Evolutionary conservation across 2,797 vertebrate species (phyloP).

Genomic region (Acipenser transmontanus): DNA sequence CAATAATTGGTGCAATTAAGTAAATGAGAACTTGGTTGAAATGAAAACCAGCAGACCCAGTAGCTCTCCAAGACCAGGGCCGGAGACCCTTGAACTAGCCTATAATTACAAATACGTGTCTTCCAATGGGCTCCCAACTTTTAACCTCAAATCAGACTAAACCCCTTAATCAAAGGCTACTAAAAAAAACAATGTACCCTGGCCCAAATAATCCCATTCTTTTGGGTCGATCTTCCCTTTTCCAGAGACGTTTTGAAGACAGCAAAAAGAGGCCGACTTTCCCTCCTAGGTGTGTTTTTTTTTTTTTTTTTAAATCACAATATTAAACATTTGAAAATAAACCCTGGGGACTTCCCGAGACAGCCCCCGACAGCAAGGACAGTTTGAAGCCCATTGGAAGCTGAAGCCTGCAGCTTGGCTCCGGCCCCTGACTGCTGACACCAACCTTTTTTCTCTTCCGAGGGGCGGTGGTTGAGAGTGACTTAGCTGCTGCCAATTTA

Average conservation of each 20-base stretch:
- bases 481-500: conserved; percentile 33
- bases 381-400: not conserved
- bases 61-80: no score
- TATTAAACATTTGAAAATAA: not conserved
- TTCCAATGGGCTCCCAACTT: no score
- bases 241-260: not conserved
- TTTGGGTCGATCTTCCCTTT: not conserved
- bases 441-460: conserved; percentile 45
- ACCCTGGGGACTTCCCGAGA: not conserved
- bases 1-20: no score
- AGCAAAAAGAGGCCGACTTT: not conserved
- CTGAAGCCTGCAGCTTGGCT: conserved; percentile 8
- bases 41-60: no score
- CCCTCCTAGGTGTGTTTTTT: not conserved
- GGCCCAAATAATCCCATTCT: no score
- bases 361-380: not conserved
- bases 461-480: conserved; percentile 28
- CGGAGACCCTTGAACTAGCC: no score
- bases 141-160: no score
- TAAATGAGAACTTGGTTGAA: no score
- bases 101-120: no score
- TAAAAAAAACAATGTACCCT: no score
- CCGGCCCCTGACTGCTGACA: conserved; percentile 33
- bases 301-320: not conserved
- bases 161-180: no score